Evolutionary conservation across 2,797 vertebrate genomes (phyloP).

Genomic region (Poeciliopsis turneri): DNA sequence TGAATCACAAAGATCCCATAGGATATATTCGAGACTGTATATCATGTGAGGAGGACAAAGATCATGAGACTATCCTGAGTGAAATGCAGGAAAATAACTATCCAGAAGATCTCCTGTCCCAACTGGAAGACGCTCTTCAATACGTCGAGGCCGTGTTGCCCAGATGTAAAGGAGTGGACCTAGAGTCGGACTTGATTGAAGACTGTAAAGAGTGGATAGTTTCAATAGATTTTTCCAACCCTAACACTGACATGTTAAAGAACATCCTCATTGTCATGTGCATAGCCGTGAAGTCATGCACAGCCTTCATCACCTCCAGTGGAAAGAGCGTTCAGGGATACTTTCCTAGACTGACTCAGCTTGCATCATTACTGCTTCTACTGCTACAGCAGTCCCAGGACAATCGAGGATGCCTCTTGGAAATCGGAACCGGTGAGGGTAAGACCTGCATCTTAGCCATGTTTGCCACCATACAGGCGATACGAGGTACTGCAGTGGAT

Average conservation of each 20-base stretch:
- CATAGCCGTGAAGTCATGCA: conserved; percentile 13
- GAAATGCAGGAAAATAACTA: conserved; percentile 12
- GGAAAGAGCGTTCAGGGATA: conserved; percentile 13
- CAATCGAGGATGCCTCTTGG: background rate
- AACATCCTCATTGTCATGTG: conserved; percentile 15
- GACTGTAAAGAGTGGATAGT: background rate
- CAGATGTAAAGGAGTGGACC: background rate
- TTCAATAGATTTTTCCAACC: background rate
- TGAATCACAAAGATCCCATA: background rate
- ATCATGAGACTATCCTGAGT: background rate
- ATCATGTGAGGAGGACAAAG: conserved; percentile 17
- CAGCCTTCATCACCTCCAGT: background rate
- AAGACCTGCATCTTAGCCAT: conserved; percentile 33
- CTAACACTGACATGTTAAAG: fast-evolving
- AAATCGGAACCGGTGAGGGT: conserved; percentile 22
- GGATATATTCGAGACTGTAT: background rate
- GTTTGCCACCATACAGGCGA: conserved; percentile 29
- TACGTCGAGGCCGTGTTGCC: background rate
- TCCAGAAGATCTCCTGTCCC: background rate
- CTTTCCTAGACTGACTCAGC: conserved; percentile 26
- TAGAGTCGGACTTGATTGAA: background rate
- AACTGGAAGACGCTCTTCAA: conserved; percentile 1
- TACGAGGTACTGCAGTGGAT: conserved; percentile 8
- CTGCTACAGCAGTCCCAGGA: conserved; percentile 12
- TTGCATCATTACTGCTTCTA: conserved; percentile 9